phyloP scores from a whole-genome alignment of 2,797 vertebrate species.

The Danio aesculapii region DNA sequence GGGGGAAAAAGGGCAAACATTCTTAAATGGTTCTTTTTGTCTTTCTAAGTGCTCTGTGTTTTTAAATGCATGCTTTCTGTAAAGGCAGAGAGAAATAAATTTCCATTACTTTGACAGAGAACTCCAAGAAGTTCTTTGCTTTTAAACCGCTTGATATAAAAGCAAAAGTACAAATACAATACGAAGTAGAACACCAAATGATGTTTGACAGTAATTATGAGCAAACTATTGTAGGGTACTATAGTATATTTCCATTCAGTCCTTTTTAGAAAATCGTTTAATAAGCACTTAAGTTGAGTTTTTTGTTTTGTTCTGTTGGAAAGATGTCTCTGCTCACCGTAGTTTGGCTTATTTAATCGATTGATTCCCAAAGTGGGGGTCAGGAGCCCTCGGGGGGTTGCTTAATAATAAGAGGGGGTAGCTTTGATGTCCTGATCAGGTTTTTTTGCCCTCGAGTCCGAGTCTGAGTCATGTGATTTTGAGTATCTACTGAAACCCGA shows the following conservation, averaged over 20 bases:
- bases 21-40: background rate
- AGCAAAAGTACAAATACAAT: background rate
- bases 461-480: too few species aligned
- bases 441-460: too few species aligned
- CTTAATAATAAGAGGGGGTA: too few species aligned
- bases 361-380: too few species aligned
- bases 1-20: background rate
- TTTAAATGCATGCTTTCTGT: background rate
- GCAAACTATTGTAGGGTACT: background rate
- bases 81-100: background rate
- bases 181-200: background rate
- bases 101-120: background rate
- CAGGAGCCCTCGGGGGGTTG: too few species aligned
- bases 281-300: background rate
- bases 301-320: too few species aligned
- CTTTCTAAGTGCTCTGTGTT: background rate
- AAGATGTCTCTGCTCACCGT: too few species aligned
- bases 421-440: too few species aligned
- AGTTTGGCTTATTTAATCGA: too few species aligned
- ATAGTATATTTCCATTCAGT: background rate
- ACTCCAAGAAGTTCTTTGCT: background rate
- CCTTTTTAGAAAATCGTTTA: background rate
- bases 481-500: too few species aligned
- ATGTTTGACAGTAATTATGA: background rate
- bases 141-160: background rate